These are phyloP conservation scores for Elmis aenea DNA, from an alignment of 2,888 invertebrate species.

Conservation along the genomic window DNA sequence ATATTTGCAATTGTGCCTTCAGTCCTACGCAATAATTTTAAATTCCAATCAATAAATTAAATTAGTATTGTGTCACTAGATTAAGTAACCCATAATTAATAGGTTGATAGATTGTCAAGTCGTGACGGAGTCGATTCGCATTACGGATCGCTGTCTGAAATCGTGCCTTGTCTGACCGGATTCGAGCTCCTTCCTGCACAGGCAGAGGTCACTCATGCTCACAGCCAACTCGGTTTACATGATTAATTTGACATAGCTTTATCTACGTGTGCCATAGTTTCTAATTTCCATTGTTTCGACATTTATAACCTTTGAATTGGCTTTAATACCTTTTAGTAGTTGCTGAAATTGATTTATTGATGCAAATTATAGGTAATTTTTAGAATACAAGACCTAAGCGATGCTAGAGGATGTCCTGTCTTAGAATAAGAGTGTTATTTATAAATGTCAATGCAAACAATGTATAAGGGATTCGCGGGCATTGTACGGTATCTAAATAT, in stretches of 20 bases:
- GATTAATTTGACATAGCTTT: constrained; percentile 26
- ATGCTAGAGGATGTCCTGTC: too few species aligned
- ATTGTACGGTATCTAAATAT: too few species aligned
- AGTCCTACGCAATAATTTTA: too few species aligned
- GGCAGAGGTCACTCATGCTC: constrained; percentile 27
- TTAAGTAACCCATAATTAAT: constrained; percentile 41
- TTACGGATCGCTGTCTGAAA: constrained; percentile 20
- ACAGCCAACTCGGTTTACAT: constrained; percentile 14
- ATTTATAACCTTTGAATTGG: constrained; percentile 7
- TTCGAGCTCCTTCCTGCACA: constrained; percentile 30
- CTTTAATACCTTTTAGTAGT: too few species aligned
- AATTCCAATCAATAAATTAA: constrained; percentile 34
- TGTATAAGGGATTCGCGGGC: too few species aligned
- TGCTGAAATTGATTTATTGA: constrained; percentile 6
- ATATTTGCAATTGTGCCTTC: too few species aligned
- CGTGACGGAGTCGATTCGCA: constrained; percentile 30
- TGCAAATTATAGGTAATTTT: too few species aligned
- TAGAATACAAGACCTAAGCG: too few species aligned
- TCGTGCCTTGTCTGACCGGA: constrained; percentile 30
- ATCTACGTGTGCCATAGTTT: constrained; percentile 14
- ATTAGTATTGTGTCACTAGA: constrained; percentile 39
- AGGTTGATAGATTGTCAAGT: constrained; percentile 36
- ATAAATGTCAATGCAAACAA: too few species aligned
- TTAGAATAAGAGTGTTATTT: too few species aligned
- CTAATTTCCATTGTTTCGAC: constrained; percentile 20